Evolutionary conservation across 2,888 invertebrate genomes (phyloP).

Genomic region (Alloplasta piceator): DNA sequence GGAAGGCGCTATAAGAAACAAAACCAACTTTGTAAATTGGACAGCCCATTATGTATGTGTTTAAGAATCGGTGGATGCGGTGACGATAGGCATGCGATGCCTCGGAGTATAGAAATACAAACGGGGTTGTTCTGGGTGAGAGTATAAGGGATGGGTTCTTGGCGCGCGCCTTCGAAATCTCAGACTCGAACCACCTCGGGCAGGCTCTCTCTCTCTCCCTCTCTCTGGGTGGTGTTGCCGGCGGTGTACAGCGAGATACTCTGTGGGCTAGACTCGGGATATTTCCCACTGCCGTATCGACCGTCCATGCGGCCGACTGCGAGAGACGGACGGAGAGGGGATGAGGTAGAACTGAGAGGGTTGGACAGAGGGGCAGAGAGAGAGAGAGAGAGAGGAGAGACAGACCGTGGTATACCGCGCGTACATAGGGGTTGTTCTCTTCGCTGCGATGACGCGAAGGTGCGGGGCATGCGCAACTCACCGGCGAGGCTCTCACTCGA

Average conservation of each 20-base stretch:
- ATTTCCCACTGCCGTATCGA: slow-evolving; percentile 78
- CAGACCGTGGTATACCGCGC: slow-evolving; percentile 60
- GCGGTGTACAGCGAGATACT: slow-evolving; percentile 58
- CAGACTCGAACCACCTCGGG: slow-evolving; percentile 72
- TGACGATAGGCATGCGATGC: neutral
- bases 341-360: slow-evolving; percentile 18
- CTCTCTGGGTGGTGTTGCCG: slow-evolving; percentile 55
- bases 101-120: neutral
- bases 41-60: too few relatives aligned
- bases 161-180: slow-evolving; percentile 64
- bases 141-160: slow-evolving; percentile 38
- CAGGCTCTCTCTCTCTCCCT: slow-evolving; percentile 5
- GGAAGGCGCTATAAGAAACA: too few relatives aligned
- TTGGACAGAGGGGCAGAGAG: slow-evolving; percentile 6
- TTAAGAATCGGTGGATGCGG: neutral
- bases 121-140: neutral
- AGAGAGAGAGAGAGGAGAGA: slow-evolving; percentile 4
- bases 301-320: slow-evolving; percentile 70
- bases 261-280: slow-evolving; percentile 59
- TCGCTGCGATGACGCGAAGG: slow-evolving; percentile 60
- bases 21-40: too few relatives aligned
- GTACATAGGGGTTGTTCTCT: slow-evolving; percentile 60
- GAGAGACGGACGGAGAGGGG: slow-evolving; percentile 42
- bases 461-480: slow-evolving; percentile 78
- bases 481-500: slow-evolving; percentile 72